phyloP scores from a whole-genome alignment of 2,888 invertebrate species.

The Hylaea fasciaria region DNA sequence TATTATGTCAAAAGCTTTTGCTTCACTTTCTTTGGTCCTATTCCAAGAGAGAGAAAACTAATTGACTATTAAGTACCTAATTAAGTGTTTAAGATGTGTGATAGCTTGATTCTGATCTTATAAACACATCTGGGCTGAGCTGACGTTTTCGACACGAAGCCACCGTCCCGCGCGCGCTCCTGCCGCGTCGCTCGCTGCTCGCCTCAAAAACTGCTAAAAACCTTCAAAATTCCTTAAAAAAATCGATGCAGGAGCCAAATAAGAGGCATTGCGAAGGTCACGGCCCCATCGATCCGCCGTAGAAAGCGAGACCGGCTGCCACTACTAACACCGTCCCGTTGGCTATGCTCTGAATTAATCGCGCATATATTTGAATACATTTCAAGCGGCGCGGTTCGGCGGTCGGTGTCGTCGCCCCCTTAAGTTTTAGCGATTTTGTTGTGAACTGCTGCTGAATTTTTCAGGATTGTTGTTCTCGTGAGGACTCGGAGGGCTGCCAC shows the following conservation, averaged over 20 bases:
- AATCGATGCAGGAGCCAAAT: conserved; percentile 76
- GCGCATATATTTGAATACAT: conserved; percentile 85
- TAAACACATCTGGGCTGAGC: background rate
- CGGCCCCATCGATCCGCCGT: conserved; percentile 83
- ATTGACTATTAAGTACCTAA: too few species aligned
- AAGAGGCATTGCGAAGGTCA: conserved; percentile 83
- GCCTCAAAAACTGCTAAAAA: conserved; percentile 37
- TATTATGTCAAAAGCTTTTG: too few species aligned
- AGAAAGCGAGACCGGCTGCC: conserved; percentile 84
- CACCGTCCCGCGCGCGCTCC: conserved; percentile 8
- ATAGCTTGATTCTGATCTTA: background rate
- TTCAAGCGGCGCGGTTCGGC: conserved; percentile 74
- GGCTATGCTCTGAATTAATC: conserved; percentile 86
- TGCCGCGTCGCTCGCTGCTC: conserved; percentile 9
- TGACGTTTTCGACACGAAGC: background rate
- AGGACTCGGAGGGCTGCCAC: background rate
- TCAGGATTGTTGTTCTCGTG: conserved; percentile 28
- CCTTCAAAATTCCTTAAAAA: conserved; percentile 55
- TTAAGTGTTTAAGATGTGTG: background rate
- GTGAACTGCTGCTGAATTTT: conserved; percentile 37
- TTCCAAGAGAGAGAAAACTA: too few species aligned
- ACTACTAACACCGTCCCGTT: conserved; percentile 84
- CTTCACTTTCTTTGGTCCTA: too few species aligned
- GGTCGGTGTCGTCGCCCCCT: conserved; percentile 80
- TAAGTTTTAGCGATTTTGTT: conserved; percentile 82